Evolutionary conservation across 64 coral and sea anemone species (phyloP), one percentile per base, ranked within the genome.

Genomic region (Acropora tenuis): DNA sequence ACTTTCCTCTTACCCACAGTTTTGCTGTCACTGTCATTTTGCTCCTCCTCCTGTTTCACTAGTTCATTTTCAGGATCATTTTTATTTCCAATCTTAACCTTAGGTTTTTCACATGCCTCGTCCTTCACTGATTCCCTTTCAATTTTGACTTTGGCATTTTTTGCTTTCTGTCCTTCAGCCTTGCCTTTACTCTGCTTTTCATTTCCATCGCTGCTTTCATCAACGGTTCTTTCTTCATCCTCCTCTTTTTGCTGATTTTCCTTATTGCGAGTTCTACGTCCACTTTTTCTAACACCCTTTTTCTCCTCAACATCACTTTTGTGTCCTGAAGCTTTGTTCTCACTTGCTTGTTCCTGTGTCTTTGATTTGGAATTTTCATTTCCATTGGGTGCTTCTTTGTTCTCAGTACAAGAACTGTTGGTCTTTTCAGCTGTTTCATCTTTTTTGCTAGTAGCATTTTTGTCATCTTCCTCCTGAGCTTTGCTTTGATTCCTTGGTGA

Each of bases 401-500:
- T 55, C 52, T 57, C 50, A 19, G 89, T 83, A 84, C 45, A 12
- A 3, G n/a, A 6, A 19, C 45, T 71, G 8, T 16, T 71, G 6
- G 44, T 11, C 43, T 71, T 45, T n/a, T 85, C n/a, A 69, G 47
- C 50, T 69, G 50, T 45, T 43, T 85, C 87, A 69, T 85, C 68
- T 5, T 66, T 75, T 53, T 86, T 79, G 83, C 83, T 82, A 18
- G 41, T 15, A 52, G 53, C 20, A 3, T 84, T 94, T 41, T 91
- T 18, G 5, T 77, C 48, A 47, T 69, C 80, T 78, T 20, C 50
- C n/a, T 10, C 60, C 16, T 43, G 3, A 67, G 80, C 44, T 69
- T 94, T 94, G 16, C 69, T 80, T 89, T 94, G 92, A 78, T 76
- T 94, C 79, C 92, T 94, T n/a, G 92, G 92, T 86, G 92, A 94